phyloP scores from a whole-genome alignment of 2,888 invertebrate genomes.

The Sinopyrophorus schimmeli region DNA sequence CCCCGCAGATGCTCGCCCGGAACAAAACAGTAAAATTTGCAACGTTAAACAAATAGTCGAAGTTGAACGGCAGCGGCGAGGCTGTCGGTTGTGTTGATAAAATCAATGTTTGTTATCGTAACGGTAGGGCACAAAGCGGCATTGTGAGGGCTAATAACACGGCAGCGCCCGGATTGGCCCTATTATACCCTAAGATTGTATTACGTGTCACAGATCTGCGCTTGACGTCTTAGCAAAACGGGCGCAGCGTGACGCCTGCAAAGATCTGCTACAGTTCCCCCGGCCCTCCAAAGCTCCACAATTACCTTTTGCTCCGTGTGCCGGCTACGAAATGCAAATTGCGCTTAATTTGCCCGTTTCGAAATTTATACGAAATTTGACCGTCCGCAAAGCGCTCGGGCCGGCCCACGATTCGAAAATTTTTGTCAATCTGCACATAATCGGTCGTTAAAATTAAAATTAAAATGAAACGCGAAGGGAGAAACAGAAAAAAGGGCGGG shows the following conservation, averaged over 20 bases:
- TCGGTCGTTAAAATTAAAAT: too few species aligned
- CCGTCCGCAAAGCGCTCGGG: too few species aligned
- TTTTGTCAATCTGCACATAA: too few species aligned
- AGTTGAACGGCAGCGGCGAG: slow-evolving; percentile 24
- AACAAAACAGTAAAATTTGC: not conserved
- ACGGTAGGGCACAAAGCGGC: slow-evolving; percentile 43
- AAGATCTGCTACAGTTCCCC: slow-evolving; percentile 29
- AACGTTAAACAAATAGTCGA: slow-evolving; percentile 4
- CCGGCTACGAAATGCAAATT: too few species aligned
- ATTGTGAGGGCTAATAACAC: slow-evolving; percentile 51
- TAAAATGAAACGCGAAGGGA: too few species aligned
- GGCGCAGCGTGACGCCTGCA: slow-evolving; percentile 44
- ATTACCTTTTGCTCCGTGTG: slow-evolving; percentile 25
- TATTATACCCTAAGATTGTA: slow-evolving; percentile 55
- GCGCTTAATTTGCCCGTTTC: too few species aligned
- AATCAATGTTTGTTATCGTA: slow-evolving; percentile 49
- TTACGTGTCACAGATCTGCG: slow-evolving; percentile 52
- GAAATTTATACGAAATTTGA: too few species aligned
- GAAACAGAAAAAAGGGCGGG: too few species aligned
- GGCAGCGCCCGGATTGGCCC: slow-evolving; percentile 50
- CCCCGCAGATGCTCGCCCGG: too few species aligned
- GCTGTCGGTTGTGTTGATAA: slow-evolving; percentile 42
- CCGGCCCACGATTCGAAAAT: too few species aligned
- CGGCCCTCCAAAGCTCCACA: slow-evolving; percentile 14
- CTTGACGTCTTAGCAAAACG: slow-evolving; percentile 51